Evolutionary conservation across 2,888 invertebrate genomes (phyloP), one percentile per base, ranked within the genome.

Genomic region (Colostygia pectinataria): DNA sequence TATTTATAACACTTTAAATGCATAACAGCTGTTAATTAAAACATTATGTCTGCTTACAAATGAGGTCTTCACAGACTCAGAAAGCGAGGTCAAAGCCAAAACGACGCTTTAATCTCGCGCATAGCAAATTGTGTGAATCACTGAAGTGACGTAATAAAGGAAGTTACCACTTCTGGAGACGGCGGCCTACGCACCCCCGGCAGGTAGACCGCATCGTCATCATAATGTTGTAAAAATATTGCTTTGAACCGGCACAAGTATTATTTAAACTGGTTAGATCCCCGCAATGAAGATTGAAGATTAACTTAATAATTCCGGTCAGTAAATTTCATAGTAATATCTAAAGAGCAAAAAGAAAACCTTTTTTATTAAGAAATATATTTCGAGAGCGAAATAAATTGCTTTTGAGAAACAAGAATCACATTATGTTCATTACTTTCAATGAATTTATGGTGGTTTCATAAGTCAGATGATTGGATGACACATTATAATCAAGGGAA

Each of bases 101-200:
- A 73, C 68, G 61, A 63, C 69, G 70, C 72, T 63, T 65, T 66
- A 68, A 67, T 71, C 68, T 77, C 73, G 70, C 67, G 65, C 64
- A 75, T 65, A 77, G 66, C 66, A 76, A 63, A 71, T 68, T 69
- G 74, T 65, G 73, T 86, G 85, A 87, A 76, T 88, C 87, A 85
- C 74, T 70, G 69, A 59, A 71, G 73, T 89, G 89, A 87, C 81
- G 89, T 79, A 83, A 87, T 74, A 69, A 67, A 86, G 89, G 89
- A 90, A 89, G 83, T 80, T 65, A 71, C 78, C 81, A 85, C 80
- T 87, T 86, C 68, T 67, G 74, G 68, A 72, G 65, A 53, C 80
- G 61, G 62, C 80, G 61, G 62, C 87, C 88, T 79, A 87, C 88
- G 83, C 83, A 66, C 59, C 67, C 68, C 71, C 64, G 70, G 68